Base-by-base conservation (phyloP, 2,888 invertebrate species). In the Leptinotarsa rubiginosa region DNA sequence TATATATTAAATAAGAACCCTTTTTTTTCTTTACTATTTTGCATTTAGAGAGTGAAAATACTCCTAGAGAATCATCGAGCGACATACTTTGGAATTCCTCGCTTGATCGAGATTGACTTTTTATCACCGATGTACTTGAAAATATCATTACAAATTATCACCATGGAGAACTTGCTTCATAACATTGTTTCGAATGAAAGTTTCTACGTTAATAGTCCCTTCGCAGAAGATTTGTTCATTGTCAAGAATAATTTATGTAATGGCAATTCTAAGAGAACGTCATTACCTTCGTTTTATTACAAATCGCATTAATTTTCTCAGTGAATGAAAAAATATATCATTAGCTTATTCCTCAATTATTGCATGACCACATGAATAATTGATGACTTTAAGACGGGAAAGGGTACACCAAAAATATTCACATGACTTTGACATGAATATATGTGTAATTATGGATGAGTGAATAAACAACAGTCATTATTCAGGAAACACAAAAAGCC, bases 391-490 rank as follows among this genome's bases (percentile, higher is more conserved):
- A 62, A 31, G 15, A 62, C 62, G n/a, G 5, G n/a, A 62, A 31
- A 62, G 25, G 41, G 62, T 10, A 62, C 62, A 15, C 41, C 62
- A 16, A 62, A 62, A 62, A 62, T 12, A 62, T 41, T 25, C 41
- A 31, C 62, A 62, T 62, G 62, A 62, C 41, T 62, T 62, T 62
- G 62, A 62, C 62, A 62, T 62, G 41, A n/a, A 62, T 62, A 31
- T 25, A 41, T 31, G n/a, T 31, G 25, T 22, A 41, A 62, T 62
- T 62, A 62, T 31, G 5, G 16, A n/a, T 25, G 12, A 20, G 16
- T 12, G 62, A 16, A 62, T 10, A 31, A n/a, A 31, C n/a, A 62
- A 31, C 56, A 56, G 18, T n/a, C 4, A 56, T 20, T 56, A 56
- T 56, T 50, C 4, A 50, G 50, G 4, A 15, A 50, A 16, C 50